Evolutionary conservation across 2,888 invertebrate species (phyloP), one percentile per base, ranked within the genome.

Genomic region (Cylindroiulus punctatus): DNA sequence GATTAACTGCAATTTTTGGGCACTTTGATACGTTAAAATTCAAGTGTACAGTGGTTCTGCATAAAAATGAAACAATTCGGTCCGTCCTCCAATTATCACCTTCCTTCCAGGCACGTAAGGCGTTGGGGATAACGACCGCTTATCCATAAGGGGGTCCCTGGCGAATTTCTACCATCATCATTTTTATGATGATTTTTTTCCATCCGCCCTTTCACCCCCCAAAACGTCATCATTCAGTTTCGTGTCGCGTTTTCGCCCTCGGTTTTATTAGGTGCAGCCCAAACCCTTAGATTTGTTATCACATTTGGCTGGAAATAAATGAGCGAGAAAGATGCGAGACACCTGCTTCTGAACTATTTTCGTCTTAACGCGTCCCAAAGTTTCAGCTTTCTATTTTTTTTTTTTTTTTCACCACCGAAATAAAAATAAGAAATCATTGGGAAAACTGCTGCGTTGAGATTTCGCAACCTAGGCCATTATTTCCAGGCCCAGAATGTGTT

Each of bases 271-370:
- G n/a, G 22, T 65, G 26, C 65, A 65, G 26, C 65, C 65, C 12
- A 47, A 8, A 22, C 57, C 65, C 65, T 26, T 65, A 65, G 65
- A 26, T 65, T 65, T 65, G 65, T 65, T 65, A 65, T 65, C 65
- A 65, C 65, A 26, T 65, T 65, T 65, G 26, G 65, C 65, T 65
- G 65, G 26, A 65, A 65, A 65, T 65, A 65, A 65, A 65, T 65
- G 65, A 65, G 65, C 65, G 65, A 65, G 26, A 65, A 65, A 65
- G 65, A 65, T 65, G 65, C 65, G 65, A 65, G 65, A 26, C 65
- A 65, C 65, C 65, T 65, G 65, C 65, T 65, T 65, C 36, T 36
- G 26, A 65, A 65, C 65, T 65, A 65, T 65, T 65, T 65, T 65
- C 65, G 65, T 65, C 65, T 26, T 22, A 26, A 65, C 22, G 26